Evolutionary conservation across 2,888 invertebrate genomes (phyloP).

Genomic region (Argyra leucocephala): DNA sequence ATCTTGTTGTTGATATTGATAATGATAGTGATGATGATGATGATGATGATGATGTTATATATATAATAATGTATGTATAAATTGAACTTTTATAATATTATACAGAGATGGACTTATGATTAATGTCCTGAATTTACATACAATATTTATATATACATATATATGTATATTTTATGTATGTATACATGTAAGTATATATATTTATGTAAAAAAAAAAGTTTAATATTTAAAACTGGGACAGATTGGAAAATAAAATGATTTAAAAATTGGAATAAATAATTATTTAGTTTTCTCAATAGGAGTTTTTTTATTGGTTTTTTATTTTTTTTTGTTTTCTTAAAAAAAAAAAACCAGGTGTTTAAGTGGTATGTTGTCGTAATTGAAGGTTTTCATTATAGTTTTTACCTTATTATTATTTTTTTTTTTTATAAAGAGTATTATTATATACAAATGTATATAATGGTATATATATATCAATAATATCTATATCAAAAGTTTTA

Average conservation of each 20-base stretch:
- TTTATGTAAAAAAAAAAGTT: neutral
- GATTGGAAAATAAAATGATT: neutral
- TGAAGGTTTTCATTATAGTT: neutral
- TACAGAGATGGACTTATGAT: no score
- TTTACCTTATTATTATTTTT: neutral
- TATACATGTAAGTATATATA: no score
- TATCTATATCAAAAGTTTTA: no score
- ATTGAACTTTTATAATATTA: no score
- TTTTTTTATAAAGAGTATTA: neutral
- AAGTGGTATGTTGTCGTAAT: neutral
- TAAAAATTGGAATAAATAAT: conserved; percentile 2
- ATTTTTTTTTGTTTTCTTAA: neutral
- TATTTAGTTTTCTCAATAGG: conserved; percentile 1
- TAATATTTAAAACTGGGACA: neutral
- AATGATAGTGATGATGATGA: no score
- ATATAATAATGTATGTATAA: no score
- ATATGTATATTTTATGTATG: no score
- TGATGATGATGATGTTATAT: no score
- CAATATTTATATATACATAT: no score
- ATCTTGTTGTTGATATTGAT: neutral
- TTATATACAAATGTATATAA: no score
- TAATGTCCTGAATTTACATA: no score
- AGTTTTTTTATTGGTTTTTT: neutral
- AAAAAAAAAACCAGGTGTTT: neutral
- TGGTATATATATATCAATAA: no score